Evolutionary conservation across 1,140 invertebrate genomes (phyloP).

Genomic region (Acromyrmex charruanus): DNA sequence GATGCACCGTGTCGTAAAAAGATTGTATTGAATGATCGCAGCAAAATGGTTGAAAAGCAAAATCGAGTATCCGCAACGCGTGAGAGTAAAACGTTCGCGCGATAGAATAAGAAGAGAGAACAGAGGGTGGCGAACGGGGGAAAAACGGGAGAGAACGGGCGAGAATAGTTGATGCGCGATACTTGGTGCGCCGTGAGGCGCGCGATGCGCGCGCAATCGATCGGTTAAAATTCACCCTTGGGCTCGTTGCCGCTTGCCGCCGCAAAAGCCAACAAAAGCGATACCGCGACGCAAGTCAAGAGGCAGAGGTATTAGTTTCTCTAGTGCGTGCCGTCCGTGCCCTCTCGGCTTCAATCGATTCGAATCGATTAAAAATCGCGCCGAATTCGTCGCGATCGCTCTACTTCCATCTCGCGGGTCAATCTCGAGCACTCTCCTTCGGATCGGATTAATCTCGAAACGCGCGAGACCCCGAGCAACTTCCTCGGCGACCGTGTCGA

Average conservation of each 20-base stretch:
- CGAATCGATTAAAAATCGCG: neutral
- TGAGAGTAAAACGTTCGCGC: no score
- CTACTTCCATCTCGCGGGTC: neutral
- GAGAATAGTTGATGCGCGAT: neutral
- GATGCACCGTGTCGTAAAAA: no score
- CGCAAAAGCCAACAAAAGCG: neutral
- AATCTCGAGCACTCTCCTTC: neutral
- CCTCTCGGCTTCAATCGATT: neutral
- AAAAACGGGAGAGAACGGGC: neutral
- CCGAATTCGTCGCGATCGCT: neutral
- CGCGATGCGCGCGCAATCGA: slow-evolving; percentile 75
- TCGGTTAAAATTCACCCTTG: slow-evolving; percentile 78
- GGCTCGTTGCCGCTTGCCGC: slow-evolving; percentile 55
- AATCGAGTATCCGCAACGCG: no score
- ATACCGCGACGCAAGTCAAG: neutral
- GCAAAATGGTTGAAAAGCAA: no score
- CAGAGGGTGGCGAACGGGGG: neutral
- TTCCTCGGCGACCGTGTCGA: neutral
- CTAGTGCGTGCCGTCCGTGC: slow-evolving; percentile 31
- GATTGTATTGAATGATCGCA: no score
- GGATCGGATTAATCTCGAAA: neutral
- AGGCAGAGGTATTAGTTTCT: slow-evolving; percentile 10
- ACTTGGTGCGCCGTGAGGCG: neutral
- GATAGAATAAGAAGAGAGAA: no score
- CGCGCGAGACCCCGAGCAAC: neutral